These are phyloP conservation scores for Aphidoletes aphidimyza DNA, from an alignment of 2,888 invertebrate genomes.

Conservation along the genomic window DNA sequence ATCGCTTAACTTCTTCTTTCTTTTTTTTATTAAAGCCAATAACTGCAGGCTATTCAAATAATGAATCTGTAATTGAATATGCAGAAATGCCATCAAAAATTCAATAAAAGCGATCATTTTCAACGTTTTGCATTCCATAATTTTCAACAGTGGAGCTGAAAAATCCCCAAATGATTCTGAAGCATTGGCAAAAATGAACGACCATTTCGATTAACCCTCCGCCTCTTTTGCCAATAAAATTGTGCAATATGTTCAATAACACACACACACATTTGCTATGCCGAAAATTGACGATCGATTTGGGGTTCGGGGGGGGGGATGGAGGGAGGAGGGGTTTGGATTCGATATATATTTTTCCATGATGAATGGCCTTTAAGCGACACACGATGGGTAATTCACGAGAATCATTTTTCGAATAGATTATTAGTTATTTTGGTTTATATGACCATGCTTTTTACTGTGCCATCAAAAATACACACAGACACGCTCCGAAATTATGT, in stretches of 20 bases:
- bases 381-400: neutral
- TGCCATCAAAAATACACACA: neutral
- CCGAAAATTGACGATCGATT: neutral
- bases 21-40: neutral
- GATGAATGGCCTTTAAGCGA: neutral
- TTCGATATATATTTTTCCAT: too few species aligned
- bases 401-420: neutral
- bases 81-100: slow-evolving; percentile 5
- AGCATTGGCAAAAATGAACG: too few species aligned
- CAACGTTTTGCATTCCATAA: slow-evolving; percentile 23
- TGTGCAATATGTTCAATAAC: neutral
- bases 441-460: neutral
- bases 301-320: neutral
- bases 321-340: too few species aligned
- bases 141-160: neutral
- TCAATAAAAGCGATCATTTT: slow-evolving; percentile 18
- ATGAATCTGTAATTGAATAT: neutral
- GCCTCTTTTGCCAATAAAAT: slow-evolving; percentile 1
- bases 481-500: neutral
- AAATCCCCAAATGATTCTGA: too few species aligned
- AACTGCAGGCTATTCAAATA: slow-evolving; percentile 9
- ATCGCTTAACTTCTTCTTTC: too few species aligned
- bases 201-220: too few species aligned
- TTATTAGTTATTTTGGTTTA: neutral
- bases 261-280: too few species aligned